phyloP scores from a whole-genome alignment of 2,797 vertebrate species.

The Uromys caudimaculatus region DNA sequence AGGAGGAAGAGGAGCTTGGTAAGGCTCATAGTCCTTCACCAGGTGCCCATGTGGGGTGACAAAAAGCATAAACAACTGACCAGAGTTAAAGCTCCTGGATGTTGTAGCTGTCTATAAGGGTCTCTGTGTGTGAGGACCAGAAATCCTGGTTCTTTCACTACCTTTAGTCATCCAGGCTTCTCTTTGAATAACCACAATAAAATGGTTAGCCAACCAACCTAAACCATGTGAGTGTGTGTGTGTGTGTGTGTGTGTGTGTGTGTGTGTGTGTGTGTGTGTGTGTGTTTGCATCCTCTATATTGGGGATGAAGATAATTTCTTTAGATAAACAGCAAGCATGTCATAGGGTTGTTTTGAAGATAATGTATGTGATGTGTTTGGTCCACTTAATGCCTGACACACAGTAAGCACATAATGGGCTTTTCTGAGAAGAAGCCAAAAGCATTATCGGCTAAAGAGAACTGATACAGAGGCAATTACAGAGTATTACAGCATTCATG shows the following conservation, averaged over 20 bases:
- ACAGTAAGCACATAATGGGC: neutral
- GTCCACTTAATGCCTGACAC: neutral
- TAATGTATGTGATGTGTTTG: neutral
- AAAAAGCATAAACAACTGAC: neutral
- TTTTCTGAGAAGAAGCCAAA: constrained; percentile 13
- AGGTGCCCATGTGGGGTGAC: neutral
- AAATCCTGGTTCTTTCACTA: neutral
- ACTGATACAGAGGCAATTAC: neutral
- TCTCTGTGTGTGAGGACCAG: neutral
- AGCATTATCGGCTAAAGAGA: neutral
- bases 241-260: too few species aligned
- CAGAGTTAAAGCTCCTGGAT: neutral
- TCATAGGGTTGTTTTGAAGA: neutral
- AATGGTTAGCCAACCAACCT: neutral
- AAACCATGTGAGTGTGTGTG: neutral
- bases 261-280: too few species aligned
- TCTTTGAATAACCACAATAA: neutral
- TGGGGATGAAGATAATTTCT: neutral
- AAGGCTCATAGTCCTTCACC: neutral
- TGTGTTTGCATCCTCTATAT: neutral
- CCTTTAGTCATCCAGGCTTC: neutral
- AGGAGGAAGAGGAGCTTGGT: too few species aligned
- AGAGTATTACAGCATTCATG: neutral
- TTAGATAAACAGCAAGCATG: neutral
- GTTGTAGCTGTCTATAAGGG: neutral